Evolutionary conservation across 1,140 invertebrate genomes (phyloP), one percentile per base, ranked within the genome.

Genomic region (Pentalonia nigronervosa): DNA sequence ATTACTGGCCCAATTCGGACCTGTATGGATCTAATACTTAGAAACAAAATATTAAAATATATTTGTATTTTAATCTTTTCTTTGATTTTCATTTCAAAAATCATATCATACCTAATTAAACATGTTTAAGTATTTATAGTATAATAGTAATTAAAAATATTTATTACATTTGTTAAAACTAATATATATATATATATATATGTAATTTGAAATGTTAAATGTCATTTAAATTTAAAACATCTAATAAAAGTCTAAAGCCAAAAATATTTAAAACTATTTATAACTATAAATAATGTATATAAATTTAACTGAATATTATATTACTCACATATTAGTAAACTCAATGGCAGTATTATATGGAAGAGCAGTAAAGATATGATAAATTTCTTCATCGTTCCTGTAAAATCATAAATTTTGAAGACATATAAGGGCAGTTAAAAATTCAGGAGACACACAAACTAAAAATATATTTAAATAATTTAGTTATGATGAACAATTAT

Each of bases 301-400:
- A 67, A 67, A 6, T 67, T 67, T 67, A 67, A 76, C 14, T 76
- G n/a, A 34, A 76, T 76, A 76, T 76, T n/a, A 53, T 36, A 23
- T 6, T 93, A 93, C 91, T 93, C 17, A 93, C 91, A 53, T 93
- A 53, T 93, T 56, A 93, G 23, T 84, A 93, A 93, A n/a, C 91
- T 56, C 47, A 93, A 41, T 9, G 91, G 91, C 34, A 93, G 48
- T 41, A 93, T 93, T 86, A 93, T 56, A 45, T 93, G 91, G 25
- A 93, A 93, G 4, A 93, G 91, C 23, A 93, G 34, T 21, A 93
- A 7, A 50, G 91, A 93, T n/a, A 93, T 86, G 3, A 93, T 84
- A n/a, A 86, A 93, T 86, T 84, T 93, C 81, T 93, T 93, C 91
- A 93, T 93, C 0, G 34, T 93, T 86, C 48, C 91, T 93, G 91